Percentiles rank a stretch among this genome's conserved stretches.
These are phyloP conservation scores for Drosophila subsilvestris DNA, from an alignment of 2,888 invertebrate genomes.

Conservation along the genomic window DNA sequence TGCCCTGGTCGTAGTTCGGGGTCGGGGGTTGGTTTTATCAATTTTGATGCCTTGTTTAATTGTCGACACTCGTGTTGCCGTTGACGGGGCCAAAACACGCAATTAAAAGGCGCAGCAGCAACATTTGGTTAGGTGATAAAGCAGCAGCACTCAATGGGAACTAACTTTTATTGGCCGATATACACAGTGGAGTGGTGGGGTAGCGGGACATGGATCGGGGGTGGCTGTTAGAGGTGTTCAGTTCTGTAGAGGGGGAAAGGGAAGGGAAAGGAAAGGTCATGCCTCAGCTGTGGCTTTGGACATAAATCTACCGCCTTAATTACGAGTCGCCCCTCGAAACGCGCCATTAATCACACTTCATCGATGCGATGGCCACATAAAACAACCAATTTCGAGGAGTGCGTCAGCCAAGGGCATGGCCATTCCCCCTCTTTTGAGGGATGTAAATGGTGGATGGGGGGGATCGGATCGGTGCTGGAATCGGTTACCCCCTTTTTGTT, in stretches of 20 bases:
- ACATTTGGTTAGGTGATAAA: conserved; percentile 62
- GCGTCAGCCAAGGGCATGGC: conserved; percentile 2
- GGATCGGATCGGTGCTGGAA: not conserved
- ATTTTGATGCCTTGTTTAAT: conserved; percentile 71
- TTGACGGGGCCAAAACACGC: conserved; percentile 52
- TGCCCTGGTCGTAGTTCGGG: not conserved
- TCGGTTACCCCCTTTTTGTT: not conserved
- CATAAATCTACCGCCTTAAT: conserved; percentile 69
- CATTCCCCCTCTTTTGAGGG: conserved; percentile 19
- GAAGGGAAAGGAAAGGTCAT: conserved; percentile 20
- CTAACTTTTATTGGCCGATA: conserved; percentile 36
- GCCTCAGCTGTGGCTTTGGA: conserved; percentile 49
- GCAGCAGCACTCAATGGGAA: conserved; percentile 34
- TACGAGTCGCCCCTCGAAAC: conserved; percentile 68
- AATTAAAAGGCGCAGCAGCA: conserved; percentile 61
- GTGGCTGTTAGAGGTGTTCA: not conserved
- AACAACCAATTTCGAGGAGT: conserved; percentile 58
- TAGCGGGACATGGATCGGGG: no score
- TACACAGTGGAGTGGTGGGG: not conserved
- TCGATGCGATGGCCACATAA: conserved; percentile 68
- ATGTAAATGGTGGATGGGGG: not conserved
- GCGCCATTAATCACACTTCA: conserved; percentile 76
- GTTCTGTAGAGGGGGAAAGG: not conserved
- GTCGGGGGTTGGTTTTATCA: conserved; percentile 58
- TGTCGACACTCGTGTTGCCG: conserved; percentile 56